Evolutionary conservation across 2,797 vertebrate genomes (phyloP).

Genomic region (Pseudochirops cupreus): DNA sequence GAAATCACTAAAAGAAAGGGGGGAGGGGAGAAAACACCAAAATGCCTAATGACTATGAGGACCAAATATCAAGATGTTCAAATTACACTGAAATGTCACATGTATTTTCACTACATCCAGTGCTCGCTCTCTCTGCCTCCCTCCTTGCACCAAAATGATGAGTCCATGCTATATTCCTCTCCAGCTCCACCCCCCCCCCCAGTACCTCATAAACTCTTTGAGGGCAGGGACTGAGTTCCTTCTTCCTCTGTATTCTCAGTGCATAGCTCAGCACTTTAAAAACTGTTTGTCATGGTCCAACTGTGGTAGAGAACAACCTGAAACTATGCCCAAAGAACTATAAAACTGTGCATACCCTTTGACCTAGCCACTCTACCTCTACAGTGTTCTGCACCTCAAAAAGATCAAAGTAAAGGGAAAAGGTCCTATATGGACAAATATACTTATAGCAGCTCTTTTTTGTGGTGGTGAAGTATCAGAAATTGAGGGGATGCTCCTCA

Average conservation of each 20-base stretch:
- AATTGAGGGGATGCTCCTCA: background rate
- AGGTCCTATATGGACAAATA: background rate
- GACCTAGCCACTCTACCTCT: background rate
- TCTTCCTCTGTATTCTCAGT: background rate
- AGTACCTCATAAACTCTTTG: background rate
- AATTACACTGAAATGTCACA: background rate
- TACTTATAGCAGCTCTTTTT: background rate
- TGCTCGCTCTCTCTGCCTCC: background rate
- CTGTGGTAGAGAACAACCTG: background rate
- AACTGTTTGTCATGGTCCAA: background rate
- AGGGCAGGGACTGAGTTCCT: background rate
- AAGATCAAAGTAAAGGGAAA: background rate
- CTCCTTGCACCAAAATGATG: conserved; percentile 22
- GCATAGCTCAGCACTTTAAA: background rate
- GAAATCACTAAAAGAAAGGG: conserved; percentile 47
- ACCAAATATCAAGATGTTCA: background rate
- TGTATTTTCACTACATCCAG: background rate
- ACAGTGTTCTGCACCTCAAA: background rate
- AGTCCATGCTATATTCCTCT: too few species aligned
- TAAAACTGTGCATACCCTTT: background rate
- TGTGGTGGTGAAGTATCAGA: background rate
- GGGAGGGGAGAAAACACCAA: background rate
- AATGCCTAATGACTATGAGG: background rate
- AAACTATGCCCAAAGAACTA: background rate
- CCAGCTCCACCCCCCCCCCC: background rate